phyloP scores from a whole-genome alignment of 2,888 invertebrate genomes.

The Eupeodes latifasciatus region DNA sequence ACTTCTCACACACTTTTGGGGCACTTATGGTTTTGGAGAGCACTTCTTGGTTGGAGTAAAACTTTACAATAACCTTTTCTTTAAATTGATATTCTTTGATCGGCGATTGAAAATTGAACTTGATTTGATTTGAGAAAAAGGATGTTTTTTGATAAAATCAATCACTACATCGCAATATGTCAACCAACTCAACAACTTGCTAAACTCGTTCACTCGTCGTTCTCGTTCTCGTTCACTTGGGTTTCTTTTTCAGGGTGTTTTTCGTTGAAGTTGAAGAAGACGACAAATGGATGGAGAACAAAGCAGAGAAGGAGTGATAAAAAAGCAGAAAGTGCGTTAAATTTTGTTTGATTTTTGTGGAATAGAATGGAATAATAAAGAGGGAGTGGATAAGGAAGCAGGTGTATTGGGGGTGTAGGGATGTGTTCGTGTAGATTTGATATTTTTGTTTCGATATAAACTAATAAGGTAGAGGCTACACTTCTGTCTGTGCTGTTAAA shows the following conservation, averaged over 20 bases:
- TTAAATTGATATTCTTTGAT: constrained; percentile 23
- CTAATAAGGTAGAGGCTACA: background rate
- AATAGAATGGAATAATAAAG: constrained; percentile 38
- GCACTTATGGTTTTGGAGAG: constrained; percentile 62
- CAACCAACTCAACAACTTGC: constrained; percentile 77
- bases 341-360: constrained; percentile 32
- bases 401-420: constrained; percentile 19
- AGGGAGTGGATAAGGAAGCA: background rate
- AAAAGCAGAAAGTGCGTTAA: constrained; percentile 29
- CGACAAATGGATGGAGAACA: constrained; percentile 24
- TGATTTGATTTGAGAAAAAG: constrained; percentile 65
- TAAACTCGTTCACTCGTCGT: constrained; percentile 66
- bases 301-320: background rate
- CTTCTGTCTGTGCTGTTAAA: background rate
- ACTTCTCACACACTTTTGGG: constrained; percentile 37
- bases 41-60: constrained; percentile 47
- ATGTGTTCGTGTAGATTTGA: constrained; percentile 10
- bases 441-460: background rate
- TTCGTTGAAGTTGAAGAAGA: constrained; percentile 43
- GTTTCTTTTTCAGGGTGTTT: constrained; percentile 62
- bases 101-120: constrained; percentile 59
- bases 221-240: constrained; percentile 13
- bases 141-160: constrained; percentile 72
- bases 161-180: constrained; percentile 76
- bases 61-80: too few relatives aligned